phyloP scores from a whole-genome alignment of 2,113 vertebrate genomes.

The Zosterops lateralis region DNA sequence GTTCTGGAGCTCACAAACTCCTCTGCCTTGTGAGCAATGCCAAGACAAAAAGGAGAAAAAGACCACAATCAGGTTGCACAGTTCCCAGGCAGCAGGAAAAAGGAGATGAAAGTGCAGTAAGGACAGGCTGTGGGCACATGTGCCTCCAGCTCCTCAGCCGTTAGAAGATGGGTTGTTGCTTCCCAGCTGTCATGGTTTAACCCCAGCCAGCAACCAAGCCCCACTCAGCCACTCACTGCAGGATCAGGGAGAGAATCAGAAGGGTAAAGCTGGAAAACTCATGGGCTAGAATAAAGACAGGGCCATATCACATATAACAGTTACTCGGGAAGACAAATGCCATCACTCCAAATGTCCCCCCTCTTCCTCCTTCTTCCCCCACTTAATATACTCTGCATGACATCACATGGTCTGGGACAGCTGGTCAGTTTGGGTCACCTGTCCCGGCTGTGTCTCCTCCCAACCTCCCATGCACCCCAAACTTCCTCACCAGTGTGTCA shows the following conservation, averaged over 20 bases:
- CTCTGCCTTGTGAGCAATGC: accelerated
- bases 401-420: background rate
- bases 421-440: background rate
- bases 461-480: background rate
- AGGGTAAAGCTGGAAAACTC: background rate
- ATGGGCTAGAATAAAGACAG: background rate
- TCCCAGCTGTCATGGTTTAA: background rate
- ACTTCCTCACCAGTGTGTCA: background rate
- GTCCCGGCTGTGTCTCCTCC: background rate
- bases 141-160: background rate
- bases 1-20: background rate
- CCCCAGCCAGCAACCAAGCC: background rate
- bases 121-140: background rate
- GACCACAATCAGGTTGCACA: accelerated
- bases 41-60: background rate
- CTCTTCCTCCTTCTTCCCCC: background rate
- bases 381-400: background rate
- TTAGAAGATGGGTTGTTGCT: background rate
- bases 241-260: background rate
- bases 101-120: background rate
- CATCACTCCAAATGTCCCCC: background rate
- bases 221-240: background rate
- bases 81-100: background rate
- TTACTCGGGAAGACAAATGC: background rate
- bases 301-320: background rate